Percentiles rank a stretch among this genome's conserved stretches.
phyloP scores from a whole-genome alignment of 2,797 vertebrate species.

The Sebastes steindachneri region DNA sequence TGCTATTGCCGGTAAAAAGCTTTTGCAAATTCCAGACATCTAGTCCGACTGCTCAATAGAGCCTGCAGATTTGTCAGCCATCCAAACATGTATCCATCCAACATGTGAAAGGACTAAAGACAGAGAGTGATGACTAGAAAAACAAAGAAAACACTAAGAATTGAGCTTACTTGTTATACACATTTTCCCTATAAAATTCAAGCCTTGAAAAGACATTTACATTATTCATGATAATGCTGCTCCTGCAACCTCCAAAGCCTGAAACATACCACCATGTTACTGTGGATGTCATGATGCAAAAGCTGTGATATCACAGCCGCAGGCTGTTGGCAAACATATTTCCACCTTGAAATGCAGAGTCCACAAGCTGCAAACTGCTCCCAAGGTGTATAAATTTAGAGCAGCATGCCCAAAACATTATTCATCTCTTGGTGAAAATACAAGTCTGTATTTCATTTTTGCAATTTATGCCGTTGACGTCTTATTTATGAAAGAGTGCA shows the following conservation, averaged over 20 bases:
- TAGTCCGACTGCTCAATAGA: conserved; percentile 78
- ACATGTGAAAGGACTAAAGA: conserved; percentile 18
- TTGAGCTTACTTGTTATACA: not conserved
- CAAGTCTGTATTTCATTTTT: not conserved
- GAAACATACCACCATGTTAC: conserved; percentile 13
- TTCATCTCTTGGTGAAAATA: not conserved
- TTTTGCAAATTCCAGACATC: conserved; percentile 48
- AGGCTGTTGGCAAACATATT: conserved; percentile 54
- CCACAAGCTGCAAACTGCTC: conserved; percentile 32
- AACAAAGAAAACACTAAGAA: conserved; percentile 9
- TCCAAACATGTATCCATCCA: conserved; percentile 53
- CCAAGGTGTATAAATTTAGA: conserved; percentile 28
- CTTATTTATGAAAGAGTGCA: not conserved
- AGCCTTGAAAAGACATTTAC: not conserved
- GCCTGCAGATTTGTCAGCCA: conserved; percentile 68
- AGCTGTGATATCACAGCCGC: conserved; percentile 54
- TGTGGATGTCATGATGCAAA: conserved; percentile 43
- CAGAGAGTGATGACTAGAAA: not conserved
- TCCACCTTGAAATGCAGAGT: conserved; percentile 37
- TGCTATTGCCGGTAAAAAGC: not conserved
- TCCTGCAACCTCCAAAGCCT: conserved; percentile 17
- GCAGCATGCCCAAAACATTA: conserved; percentile 24
- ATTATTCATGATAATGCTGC: conserved; percentile 36
- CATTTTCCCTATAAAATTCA: not conserved
- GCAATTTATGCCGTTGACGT: not conserved